Base-by-base conservation (phyloP, 2,797 vertebrate species). In the Schizopygopsis malacanthus region DNA sequence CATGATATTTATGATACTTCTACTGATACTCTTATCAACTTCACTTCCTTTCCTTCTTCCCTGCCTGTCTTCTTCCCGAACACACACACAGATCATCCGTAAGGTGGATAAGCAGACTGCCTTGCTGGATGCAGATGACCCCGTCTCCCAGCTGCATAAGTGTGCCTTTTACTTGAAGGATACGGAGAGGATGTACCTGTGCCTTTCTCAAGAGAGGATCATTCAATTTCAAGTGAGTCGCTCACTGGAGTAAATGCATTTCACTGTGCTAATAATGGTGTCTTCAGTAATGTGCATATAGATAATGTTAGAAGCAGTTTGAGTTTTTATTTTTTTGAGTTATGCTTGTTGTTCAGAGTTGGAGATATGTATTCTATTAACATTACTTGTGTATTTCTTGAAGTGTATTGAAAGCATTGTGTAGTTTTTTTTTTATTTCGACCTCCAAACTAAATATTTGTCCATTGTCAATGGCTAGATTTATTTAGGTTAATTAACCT, bases 151-250 rank as follows among this genome's bases (percentile, higher is more conserved):
- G 93, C 97, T 99, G 91, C 98, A 99, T 94, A 99, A 99, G 92
- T 99, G 98, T 96, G 98, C 98, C 88, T 99, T 99, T 96, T 99
- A 98, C 95, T 96, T 99, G 96, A 99, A 99, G 95, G 98, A 99
- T 94, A 99, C 98, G 4, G 98, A 99, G 93, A 96, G 98, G 96
- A 99, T 99, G 98, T 99, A 99, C 94, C 95, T 99, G 97, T 99
- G 98, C 96, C 98, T 99, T 97, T 99, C 98, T 92, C 98, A 99
- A 96, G 98, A 99, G 94, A 97, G 98, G 97, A 99, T 99, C 95
- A 99, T 99, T 92, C 98, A 99, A 81, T 99, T 99, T 96, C 98
- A 99, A 97, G 98, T 99, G 87, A 94, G 97, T 83, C 8, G 1
- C 22, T n/a, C 16, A 2, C 2, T 25, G 15, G 41, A 69, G 20